Percentiles rank a stretch among this genome's conserved stretches.
Conservation (phyloP, 2,797 vertebrate genomes). For the Schizopygopsis pylzovi region DNA sequence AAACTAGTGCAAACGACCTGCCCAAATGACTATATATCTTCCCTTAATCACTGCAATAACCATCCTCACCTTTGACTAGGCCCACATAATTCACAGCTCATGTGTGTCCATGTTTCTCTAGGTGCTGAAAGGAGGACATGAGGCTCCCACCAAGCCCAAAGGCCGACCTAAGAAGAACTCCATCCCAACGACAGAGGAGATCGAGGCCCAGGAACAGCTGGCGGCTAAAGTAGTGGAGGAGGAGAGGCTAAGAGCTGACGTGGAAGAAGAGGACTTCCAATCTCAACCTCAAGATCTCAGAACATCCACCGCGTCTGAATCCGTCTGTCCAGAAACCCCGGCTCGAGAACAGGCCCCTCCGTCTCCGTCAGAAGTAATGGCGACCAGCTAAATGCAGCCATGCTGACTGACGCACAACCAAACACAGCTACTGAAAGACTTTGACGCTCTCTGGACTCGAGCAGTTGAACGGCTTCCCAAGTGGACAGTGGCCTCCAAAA, state of each 20-base stretch:
- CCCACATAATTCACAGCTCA: constrained; percentile 67
- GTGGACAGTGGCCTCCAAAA: background rate
- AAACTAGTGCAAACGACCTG: constrained; percentile 70
- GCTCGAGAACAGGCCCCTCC: constrained; percentile 62
- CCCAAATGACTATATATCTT: constrained; percentile 75
- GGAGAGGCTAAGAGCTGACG: constrained; percentile 62
- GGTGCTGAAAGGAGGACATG: constrained; percentile 98
- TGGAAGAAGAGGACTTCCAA: constrained; percentile 58
- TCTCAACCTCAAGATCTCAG: constrained; percentile 74
- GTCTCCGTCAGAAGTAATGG: constrained; percentile 69
- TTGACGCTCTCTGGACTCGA: constrained; percentile 2
- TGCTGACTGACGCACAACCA: constrained; percentile 56
- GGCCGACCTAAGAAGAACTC: constrained; percentile 99
- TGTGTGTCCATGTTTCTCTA: constrained; percentile 66
- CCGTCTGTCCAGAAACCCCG: constrained; percentile 56
- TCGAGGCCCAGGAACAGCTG: constrained; percentile 93
- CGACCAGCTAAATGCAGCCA: constrained; percentile 72
- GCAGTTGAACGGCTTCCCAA: constrained; percentile 16
- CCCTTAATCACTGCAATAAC: constrained; percentile 81
- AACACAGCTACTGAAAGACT: constrained; percentile 70
- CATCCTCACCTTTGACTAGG: constrained; percentile 74
- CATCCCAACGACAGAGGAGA: constrained; percentile 96
- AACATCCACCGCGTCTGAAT: constrained; percentile 50
- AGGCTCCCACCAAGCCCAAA: constrained; percentile 98
- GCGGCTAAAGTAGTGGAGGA: constrained; percentile 76